Conservation (phyloP, 2,113 vertebrate species). For the Cygnus buccinator region DNA sequence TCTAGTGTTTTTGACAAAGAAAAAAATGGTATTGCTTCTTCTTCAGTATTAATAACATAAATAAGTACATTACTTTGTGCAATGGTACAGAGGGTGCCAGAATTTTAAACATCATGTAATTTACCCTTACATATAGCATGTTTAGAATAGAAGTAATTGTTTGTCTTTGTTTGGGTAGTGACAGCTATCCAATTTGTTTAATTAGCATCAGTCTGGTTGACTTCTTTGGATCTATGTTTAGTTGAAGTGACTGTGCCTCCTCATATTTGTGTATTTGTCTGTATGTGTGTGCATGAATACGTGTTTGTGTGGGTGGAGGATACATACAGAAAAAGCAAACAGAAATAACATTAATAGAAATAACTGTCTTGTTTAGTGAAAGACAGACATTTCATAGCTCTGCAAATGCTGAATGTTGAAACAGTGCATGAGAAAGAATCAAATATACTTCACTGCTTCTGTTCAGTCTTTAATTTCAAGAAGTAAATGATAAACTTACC, state of each 20-base stretch:
- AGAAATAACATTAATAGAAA: neutral
- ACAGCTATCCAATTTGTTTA: neutral
- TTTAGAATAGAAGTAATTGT: neutral
- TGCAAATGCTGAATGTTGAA: neutral
- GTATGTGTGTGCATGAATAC: no score
- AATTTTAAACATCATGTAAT: neutral
- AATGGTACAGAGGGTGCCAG: neutral
- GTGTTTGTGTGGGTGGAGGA: neutral
- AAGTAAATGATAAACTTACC: neutral
- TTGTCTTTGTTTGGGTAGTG: neutral
- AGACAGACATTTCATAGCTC: neutral
- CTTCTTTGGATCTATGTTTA: neutral
- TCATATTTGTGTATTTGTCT: rapidly evolving
- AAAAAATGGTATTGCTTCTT: neutral
- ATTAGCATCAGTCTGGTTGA: rapidly evolving
- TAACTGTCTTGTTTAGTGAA: neutral
- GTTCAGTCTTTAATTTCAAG: neutral
- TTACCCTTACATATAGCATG: neutral
- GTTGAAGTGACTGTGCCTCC: rapidly evolving
- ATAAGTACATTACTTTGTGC: neutral
- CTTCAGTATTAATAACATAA: neutral
- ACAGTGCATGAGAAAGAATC: neutral
- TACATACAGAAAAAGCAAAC: neutral
- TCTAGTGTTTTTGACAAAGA: neutral
- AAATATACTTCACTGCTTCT: neutral